Base-by-base conservation (phyloP, 2,888 invertebrate genomes). In the Pasiphila rectangulata region DNA sequence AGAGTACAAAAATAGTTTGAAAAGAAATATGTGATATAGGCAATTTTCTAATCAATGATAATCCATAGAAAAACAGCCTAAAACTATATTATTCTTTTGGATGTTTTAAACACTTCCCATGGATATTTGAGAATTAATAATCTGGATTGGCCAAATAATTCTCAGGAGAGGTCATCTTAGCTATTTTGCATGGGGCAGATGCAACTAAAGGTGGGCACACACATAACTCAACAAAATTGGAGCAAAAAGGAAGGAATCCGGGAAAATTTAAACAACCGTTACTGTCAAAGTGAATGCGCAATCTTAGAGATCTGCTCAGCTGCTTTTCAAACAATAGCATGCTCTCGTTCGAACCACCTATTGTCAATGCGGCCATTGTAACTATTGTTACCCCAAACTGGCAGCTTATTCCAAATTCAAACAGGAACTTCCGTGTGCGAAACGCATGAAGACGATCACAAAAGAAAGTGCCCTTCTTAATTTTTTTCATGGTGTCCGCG, bases 341-440 rank as follows among this genome's bases (percentile, higher is more conserved):
- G 82, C 76, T 83, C 83, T 79, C 74, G 72, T 81, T 83, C 66
- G 67, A 63, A 67, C 63, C 59, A 59, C 60, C 81, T 59, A 79
- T 83, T 83, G 82, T 81, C 78, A 72, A 61, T 63, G 46, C 46
- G 46, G 32, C 66, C 54, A 73, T 82, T 82, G 80, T 80, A 52
- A 51, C 61, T 45, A 79, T 85, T 84, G 84, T 84, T 79, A 64
- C 68, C 83, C 55, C 64, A 67, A 75, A 75, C 75, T 67, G 46
- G 37, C 54, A 49, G 75, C 74, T 73, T 77, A 77, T 75, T 74
- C 69, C 69, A 60, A 64, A 66, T 65, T 72, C 72, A 67, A 68
- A 71, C 72, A 72, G 76, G 76, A 71, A 83, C 83, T 85, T 85
- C 85, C 85, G 85, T 79, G 77, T 84, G 85, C 85, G 80, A 85